Evolutionary conservation across 2,888 invertebrate genomes (phyloP).

Genomic region (Clivina fossor): DNA sequence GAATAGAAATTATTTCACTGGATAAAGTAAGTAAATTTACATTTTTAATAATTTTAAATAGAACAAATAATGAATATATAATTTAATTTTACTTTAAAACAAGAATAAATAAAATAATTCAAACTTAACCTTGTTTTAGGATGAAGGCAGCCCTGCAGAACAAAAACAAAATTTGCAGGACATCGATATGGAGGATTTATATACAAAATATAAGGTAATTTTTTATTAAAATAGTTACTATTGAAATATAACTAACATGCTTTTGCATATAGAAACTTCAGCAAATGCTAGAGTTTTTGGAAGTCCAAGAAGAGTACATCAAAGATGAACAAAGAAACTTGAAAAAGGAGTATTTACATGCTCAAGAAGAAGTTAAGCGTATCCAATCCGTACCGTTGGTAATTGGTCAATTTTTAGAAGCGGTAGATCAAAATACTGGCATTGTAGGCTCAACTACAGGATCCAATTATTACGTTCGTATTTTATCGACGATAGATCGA

Average conservation of each 20-base stretch:
- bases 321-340: constrained; percentile 99
- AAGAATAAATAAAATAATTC: constrained; percentile 1
- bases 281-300: constrained; percentile 93
- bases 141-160: constrained; percentile 68
- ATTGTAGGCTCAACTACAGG: constrained; percentile 99
- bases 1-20: constrained; percentile 75
- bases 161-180: constrained; percentile 76
- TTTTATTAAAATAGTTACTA: not conserved
- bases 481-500: constrained; percentile 96
- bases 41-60: constrained; percentile 42
- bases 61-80: constrained; percentile 28
- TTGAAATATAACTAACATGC: not conserved
- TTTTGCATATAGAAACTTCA: constrained; percentile 76
- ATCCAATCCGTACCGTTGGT: constrained; percentile 99
- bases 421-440: constrained; percentile 98
- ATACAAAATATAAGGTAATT: constrained; percentile 83
- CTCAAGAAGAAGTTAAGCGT: constrained; percentile 96
- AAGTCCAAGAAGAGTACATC: constrained; percentile 99
- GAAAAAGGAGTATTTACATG: constrained; percentile 98
- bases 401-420: constrained; percentile 98
- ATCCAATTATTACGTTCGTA: constrained; percentile 98
- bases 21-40: constrained; percentile 68
- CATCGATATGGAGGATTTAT: constrained; percentile 87
- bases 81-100: not conserved
- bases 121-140: constrained; percentile 53